Conservation (phyloP, 2,113 vertebrate genomes). For the Corythornis madagascariensis region DNA sequence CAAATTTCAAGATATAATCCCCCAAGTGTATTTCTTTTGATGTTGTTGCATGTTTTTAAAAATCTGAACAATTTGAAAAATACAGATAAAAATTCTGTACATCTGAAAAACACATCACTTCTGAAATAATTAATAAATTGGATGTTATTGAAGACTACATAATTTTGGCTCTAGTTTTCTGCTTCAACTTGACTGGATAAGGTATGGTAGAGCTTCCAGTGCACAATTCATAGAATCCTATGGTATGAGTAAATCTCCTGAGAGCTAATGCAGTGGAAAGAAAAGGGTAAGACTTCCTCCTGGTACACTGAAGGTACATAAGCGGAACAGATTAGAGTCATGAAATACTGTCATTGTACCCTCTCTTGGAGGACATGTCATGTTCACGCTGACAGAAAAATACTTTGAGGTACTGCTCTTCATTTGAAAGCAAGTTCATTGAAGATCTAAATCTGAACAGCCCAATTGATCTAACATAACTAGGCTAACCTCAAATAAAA, state of each 20-base stretch:
- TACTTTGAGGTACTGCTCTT: background rate
- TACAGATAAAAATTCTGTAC: too few relatives aligned
- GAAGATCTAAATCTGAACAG: background rate
- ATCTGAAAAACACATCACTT: background rate
- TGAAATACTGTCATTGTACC: background rate
- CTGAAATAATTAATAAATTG: background rate
- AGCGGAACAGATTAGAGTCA: background rate
- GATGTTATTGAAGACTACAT: background rate
- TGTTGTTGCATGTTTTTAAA: background rate
- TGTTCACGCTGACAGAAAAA: background rate
- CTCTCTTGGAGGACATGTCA: background rate
- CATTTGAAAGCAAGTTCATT: background rate
- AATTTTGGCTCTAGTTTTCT: background rate
- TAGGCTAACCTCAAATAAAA: background rate
- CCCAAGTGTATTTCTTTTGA: background rate
- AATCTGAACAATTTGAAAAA: background rate
- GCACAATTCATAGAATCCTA: background rate
- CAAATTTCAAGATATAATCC: background rate
- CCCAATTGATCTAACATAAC: background rate
- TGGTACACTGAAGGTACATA: background rate
- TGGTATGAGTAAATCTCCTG: background rate
- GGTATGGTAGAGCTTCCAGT: background rate
- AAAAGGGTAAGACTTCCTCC: background rate
- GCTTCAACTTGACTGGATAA: background rate
- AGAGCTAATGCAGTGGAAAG: background rate